These are phyloP conservation scores for Cyclargus thomasi DNA, from an alignment of 1,140 invertebrate genomes.

Conservation along the genomic window DNA sequence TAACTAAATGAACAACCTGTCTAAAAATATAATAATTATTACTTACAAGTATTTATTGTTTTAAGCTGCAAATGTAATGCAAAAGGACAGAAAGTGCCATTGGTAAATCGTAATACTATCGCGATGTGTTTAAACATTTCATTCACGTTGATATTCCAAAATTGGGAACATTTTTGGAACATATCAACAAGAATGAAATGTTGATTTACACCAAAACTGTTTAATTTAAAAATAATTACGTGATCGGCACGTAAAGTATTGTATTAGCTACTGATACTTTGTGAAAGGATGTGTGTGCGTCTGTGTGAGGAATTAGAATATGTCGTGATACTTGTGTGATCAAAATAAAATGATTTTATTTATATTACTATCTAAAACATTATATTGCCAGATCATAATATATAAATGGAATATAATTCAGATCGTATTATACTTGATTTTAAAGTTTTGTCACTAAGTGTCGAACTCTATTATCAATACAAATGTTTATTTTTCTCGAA, in stretches of 20 bases:
- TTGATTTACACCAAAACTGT: background rate
- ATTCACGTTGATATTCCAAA: too few relatives aligned
- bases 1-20: too few relatives aligned
- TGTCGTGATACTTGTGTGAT: constrained; percentile 11
- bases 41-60: too few relatives aligned
- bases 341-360: background rate
- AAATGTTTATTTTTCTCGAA: background rate
- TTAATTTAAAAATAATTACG: background rate
- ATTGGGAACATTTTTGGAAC: too few relatives aligned
- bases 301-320: background rate
- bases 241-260: background rate
- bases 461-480: background rate
- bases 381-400: background rate
- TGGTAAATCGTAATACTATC: too few relatives aligned
- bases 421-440: constrained; percentile 3
- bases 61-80: too few relatives aligned
- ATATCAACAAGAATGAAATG: too few relatives aligned
- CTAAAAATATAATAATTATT: too few relatives aligned
- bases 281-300: background rate
- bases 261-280: background rate
- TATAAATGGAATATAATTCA: constrained; percentile 6
- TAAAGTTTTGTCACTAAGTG: constrained; percentile 6
- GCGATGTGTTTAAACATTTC: background rate
- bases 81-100: too few relatives aligned
- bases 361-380: background rate